phyloP scores from a whole-genome alignment of 2,797 vertebrate species.

The Myiothlypis coronata region DNA sequence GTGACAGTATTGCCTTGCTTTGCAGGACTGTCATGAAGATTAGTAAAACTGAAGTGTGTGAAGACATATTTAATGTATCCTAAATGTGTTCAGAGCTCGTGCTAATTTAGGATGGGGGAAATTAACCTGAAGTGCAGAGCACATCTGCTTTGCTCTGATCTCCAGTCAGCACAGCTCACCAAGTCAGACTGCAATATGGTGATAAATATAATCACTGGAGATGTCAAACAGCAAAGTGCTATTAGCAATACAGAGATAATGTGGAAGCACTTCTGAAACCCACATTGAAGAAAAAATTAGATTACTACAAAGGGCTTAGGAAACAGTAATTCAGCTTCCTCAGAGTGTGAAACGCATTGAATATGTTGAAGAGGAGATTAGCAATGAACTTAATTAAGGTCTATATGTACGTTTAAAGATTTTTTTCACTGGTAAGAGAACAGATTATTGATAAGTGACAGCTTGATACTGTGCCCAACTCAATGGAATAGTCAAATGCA shows the following conservation, averaged over 20 bases:
- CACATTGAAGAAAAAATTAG: not conserved
- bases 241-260: conserved; percentile 16
- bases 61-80: not conserved
- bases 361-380: not conserved
- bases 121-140: not conserved
- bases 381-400: not conserved
- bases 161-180: not conserved
- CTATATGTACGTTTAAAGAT: not conserved
- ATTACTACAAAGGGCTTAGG: not conserved
- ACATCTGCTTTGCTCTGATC: conserved; percentile 13
- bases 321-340: conserved; percentile 5
- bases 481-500: not conserved
- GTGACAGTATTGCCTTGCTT: not conserved
- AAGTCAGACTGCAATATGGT: not conserved
- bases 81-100: not conserved
- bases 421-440: not conserved
- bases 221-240: not conserved
- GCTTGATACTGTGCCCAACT: not conserved
- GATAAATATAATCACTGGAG: conserved; percentile 44
- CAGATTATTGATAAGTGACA: not conserved
- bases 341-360: not conserved
- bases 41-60: not conserved
- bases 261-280: conserved; percentile 3
- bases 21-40: not conserved
- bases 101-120: not conserved